Conservation (phyloP, 2,797 vertebrate species). For the Knipowitschia caucasica region DNA sequence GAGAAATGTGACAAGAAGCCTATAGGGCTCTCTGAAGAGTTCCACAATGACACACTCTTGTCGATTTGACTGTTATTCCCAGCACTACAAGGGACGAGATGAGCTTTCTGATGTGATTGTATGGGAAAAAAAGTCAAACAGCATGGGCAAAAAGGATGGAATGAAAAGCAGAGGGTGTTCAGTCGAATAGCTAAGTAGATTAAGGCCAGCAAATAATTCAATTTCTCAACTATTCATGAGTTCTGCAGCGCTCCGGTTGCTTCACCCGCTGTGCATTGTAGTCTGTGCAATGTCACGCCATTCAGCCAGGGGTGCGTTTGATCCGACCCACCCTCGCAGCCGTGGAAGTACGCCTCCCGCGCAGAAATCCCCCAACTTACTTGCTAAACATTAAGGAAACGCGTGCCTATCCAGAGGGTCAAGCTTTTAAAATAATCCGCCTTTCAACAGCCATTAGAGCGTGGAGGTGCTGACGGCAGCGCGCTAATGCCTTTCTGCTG, state of each 20-base stretch:
- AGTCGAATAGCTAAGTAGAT: slow-evolving; percentile 33
- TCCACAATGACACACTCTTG: slow-evolving; percentile 13
- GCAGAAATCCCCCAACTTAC: slow-evolving; percentile 33
- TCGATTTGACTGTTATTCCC: slow-evolving; percentile 4
- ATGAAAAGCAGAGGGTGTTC: not conserved
- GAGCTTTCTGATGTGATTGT: not conserved
- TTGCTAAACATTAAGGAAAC: slow-evolving; percentile 33
- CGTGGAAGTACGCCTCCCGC: slow-evolving; percentile 31
- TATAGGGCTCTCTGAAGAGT: slow-evolving; percentile 16
- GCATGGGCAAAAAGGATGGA: slow-evolving; percentile 10
- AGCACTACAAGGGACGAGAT: not conserved
- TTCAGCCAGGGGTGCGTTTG: slow-evolving; percentile 47
- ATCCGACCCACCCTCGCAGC: slow-evolving; percentile 57
- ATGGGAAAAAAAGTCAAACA: slow-evolving; percentile 16
- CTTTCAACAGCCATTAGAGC: slow-evolving; percentile 18
- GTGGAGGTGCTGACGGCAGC: slow-evolving; percentile 1
- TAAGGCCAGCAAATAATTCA: slow-evolving; percentile 40
- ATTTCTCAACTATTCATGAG: slow-evolving; percentile 46
- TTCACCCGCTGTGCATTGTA: slow-evolving; percentile 46
- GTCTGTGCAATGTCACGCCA: slow-evolving; percentile 46
- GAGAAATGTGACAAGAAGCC: slow-evolving; percentile 17
- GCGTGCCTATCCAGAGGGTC: slow-evolving; percentile 14
- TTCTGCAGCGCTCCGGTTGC: slow-evolving; percentile 27
- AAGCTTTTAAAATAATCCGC: slow-evolving; percentile 22
- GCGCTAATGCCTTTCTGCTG: slow-evolving; percentile 7